These are phyloP conservation scores for Bothrops jararaca DNA, from an alignment of 2,113 vertebrate genomes.

Conservation along the genomic window DNA sequence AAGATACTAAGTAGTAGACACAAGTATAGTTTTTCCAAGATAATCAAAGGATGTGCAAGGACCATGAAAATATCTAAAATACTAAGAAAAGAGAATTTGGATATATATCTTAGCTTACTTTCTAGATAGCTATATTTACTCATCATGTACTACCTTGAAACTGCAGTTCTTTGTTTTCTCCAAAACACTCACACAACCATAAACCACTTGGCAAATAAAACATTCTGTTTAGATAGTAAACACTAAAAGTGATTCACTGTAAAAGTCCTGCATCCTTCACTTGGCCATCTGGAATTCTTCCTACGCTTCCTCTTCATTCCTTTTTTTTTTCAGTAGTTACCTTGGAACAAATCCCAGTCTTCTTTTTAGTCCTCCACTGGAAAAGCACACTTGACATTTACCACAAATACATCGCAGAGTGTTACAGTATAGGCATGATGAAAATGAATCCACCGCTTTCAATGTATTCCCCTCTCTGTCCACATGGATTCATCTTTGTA, in stretches of 20 bases:
- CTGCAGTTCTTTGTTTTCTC: background rate
- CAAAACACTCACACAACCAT: background rate
- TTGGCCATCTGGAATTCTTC: constrained; percentile 39
- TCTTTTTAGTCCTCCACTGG: constrained; percentile 50
- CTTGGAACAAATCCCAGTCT: constrained; percentile 50
- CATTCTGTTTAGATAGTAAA: background rate
- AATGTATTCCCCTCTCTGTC: constrained; percentile 49
- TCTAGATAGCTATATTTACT: background rate
- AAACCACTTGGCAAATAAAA: background rate
- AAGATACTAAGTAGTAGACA: background rate
- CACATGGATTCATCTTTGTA: constrained; percentile 53
- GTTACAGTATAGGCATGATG: constrained; percentile 37
- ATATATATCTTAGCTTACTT: background rate
- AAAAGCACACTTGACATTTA: constrained; percentile 57
- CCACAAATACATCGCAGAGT: constrained; percentile 39
- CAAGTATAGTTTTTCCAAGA: background rate
- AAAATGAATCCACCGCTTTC: constrained; percentile 38
- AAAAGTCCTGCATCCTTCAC: background rate
- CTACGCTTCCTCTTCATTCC: background rate
- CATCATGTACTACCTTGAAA: background rate
- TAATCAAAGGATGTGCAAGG: background rate
- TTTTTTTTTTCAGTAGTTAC: constrained; percentile 37
- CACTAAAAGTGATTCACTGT: background rate
- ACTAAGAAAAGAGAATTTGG: background rate
- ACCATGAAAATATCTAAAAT: background rate